Evolutionary conservation across 1,140 invertebrate species (phyloP), one percentile per base, ranked within the genome.

Genomic region (Calosoma granatense): DNA sequence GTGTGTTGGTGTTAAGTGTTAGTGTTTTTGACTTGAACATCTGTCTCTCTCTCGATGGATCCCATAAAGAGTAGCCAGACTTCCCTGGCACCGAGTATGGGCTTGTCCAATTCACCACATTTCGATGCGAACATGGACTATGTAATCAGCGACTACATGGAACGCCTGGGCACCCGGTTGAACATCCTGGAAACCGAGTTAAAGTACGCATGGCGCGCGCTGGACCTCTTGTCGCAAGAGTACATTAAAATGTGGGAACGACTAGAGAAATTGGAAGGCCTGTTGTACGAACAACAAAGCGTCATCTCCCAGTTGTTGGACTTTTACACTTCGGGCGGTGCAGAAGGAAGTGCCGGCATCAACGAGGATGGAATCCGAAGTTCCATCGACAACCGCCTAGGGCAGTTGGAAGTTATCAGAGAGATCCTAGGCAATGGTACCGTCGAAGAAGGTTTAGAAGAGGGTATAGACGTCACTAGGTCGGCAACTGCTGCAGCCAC

Each of bases 161-260:
- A 93, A 65, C 81, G 90, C 56, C 78, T 95, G 51, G 87, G 87
- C 1, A 89, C 88, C 20, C 79, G 90, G 22, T 78, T 95, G 51
- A 89, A 86, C 64, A 84, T 92, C 47, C 78, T 95, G 12, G 92
- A 94, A 72, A 90, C 89, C 0, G 92, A 95, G 71, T 75, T 95
- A 17, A 87, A 90, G 61, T 93, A 91, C 67, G 92, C 92, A 0
- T 95, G 92, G 92, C 79, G 90, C 59, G 90, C 92, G 1, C 73
- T 96, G 54, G 91, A 94, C 68, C 77, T 94, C 30, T 79, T 96
- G 3, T 93, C 90, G 17, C 88, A 90, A 63, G 92, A 95, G 69
- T 95, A 94, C 65, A 87, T 92, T 14, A 90, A 91, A 67, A 95
- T 96, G 85, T 94, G 92, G 92, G 87, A 92, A 67, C 78, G 90